phyloP scores from a whole-genome alignment of 2,113 vertebrate genomes.

The Erythrolamprus reginae region DNA sequence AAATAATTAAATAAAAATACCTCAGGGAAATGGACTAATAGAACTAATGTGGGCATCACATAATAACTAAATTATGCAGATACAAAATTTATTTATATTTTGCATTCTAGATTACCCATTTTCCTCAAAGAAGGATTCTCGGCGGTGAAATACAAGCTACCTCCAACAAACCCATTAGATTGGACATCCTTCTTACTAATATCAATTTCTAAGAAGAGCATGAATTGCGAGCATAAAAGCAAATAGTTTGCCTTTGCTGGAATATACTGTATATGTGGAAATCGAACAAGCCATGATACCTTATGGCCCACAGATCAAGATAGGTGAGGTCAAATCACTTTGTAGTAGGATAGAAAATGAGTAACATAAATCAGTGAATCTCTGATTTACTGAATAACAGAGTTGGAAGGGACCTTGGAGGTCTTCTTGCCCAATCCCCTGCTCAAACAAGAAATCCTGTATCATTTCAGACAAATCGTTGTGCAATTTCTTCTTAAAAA shows the following conservation, averaged over 20 bases:
- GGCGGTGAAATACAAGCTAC: not conserved
- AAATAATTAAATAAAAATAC: not conserved
- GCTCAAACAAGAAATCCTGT: not conserved
- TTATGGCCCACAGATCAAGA: not conserved
- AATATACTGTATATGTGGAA: not conserved
- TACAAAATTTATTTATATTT: not conserved
- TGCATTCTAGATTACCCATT: not conserved
- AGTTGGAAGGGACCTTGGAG: not conserved
- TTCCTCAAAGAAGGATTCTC: not conserved
- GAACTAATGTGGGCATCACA: not conserved
- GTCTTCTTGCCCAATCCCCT: not conserved
- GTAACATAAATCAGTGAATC: not conserved
- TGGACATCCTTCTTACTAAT: not conserved
- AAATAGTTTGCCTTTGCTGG: not conserved
- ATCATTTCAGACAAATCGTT: not conserved
- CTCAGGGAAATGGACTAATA: not conserved
- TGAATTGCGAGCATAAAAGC: not conserved
- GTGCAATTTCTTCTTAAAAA: not conserved
- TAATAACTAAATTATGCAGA: not conserved
- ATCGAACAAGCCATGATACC: not conserved
- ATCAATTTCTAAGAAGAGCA: not conserved
- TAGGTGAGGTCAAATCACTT: not conserved
- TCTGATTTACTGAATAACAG: not conserved
- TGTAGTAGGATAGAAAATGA: not conserved
- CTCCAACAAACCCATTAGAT: not conserved